A percentile compares a stretch with the other conserved stretches of the same genome.
phyloP scores from a whole-genome alignment of 2,797 vertebrate genomes.

The Mormyrops attenuatus region DNA sequence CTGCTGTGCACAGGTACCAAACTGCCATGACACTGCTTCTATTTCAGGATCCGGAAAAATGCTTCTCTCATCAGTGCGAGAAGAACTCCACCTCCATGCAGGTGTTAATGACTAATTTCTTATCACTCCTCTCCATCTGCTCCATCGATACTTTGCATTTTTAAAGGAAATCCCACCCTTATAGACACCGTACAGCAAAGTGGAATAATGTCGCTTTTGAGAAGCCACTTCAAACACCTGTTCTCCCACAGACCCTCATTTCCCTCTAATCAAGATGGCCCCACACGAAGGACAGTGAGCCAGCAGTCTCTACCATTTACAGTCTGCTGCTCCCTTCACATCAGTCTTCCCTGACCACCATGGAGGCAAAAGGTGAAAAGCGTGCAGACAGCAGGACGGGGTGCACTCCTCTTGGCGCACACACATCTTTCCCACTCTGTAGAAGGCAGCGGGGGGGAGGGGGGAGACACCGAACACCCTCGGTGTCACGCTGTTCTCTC shows the following conservation, averaged over 20 bases:
- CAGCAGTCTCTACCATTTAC: not conserved
- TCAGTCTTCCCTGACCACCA: not conserved
- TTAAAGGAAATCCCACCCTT: not conserved
- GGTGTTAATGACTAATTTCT: conserved; percentile 15
- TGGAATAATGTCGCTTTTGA: not conserved
- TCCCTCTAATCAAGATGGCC: not conserved
- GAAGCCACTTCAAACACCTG: not conserved
- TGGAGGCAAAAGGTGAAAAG: not conserved
- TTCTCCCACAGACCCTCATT: not conserved
- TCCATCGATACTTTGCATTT: not conserved
- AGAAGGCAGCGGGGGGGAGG: not conserved
- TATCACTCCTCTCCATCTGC: conserved; percentile 9
- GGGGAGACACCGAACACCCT: not conserved
- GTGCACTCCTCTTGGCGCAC: not conserved
- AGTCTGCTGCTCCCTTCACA: not conserved
- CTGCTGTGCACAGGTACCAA: not conserved
- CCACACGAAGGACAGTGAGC: not conserved
- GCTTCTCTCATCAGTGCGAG: conserved; percentile 19
- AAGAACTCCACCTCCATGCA: conserved; percentile 13
- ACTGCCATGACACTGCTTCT: not conserved
- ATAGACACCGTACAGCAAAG: not conserved
- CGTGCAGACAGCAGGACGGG: not conserved
- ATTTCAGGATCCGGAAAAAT: conserved; percentile 4
- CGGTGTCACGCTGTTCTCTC: not conserved
- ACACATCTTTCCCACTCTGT: not conserved